Evolutionary conservation across 2,888 invertebrate genomes (phyloP).

Genomic region (Cerastis rubricosa): DNA sequence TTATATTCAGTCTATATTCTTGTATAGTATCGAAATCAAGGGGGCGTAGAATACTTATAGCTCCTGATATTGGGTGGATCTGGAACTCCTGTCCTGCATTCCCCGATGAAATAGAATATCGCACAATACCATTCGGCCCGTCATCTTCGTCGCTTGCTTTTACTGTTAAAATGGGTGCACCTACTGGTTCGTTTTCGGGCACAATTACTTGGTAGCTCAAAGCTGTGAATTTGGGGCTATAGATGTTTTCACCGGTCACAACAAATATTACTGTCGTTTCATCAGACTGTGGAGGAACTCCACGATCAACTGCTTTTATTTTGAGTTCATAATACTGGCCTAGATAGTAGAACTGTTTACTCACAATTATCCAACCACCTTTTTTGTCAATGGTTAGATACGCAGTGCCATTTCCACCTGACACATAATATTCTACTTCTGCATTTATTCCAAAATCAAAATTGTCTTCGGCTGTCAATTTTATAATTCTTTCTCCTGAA

Average conservation of each 20-base stretch:
- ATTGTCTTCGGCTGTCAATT: slow-evolving; percentile 94
- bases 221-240: slow-evolving; percentile 95
- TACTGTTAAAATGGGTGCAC: slow-evolving; percentile 96
- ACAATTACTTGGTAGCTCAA: slow-evolving; percentile 97
- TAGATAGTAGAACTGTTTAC: slow-evolving; percentile 90
- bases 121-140: slow-evolving; percentile 97
- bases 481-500: slow-evolving; percentile 93
- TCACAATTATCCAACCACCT: slow-evolving; percentile 96
- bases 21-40: slow-evolving; percentile 97
- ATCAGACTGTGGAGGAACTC: slow-evolving; percentile 96
- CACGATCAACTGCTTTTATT: slow-evolving; percentile 95
- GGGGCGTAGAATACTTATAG: slow-evolving; percentile 94
- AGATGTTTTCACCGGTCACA: slow-evolving; percentile 96
- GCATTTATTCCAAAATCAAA: slow-evolving; percentile 97
- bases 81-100: slow-evolving; percentile 95
- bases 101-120: slow-evolving; percentile 96
- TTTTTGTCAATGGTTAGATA: slow-evolving; percentile 94
- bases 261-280: slow-evolving; percentile 94
- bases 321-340: slow-evolving; percentile 93
- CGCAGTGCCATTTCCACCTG: slow-evolving; percentile 94
- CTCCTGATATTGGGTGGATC: slow-evolving; percentile 94
- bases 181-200: slow-evolving; percentile 97
- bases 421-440: slow-evolving; percentile 94
- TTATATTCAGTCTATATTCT: slow-evolving; percentile 96
- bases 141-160: slow-evolving; percentile 96